Percentiles rank a stretch among this genome's conserved stretches.
Evolutionary conservation across 1,140 invertebrate species (phyloP).

Genomic region (Drosophila pallidifrons): DNA sequence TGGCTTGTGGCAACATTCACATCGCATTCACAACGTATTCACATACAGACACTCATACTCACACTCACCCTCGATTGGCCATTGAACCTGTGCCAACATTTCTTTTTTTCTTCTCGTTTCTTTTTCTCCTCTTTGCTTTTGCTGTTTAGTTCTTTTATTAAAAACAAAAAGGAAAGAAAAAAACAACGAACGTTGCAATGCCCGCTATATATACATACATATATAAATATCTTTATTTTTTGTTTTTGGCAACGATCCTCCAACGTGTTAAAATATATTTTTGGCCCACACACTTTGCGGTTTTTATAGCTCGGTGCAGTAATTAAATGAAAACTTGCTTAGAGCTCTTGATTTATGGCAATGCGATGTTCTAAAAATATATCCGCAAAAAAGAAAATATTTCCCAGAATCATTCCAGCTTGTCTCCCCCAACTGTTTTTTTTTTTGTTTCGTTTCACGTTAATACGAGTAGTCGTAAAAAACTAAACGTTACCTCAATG

Average conservation of each 20-base stretch:
- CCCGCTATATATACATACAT: conserved; percentile 1
- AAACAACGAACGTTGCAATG: conserved; percentile 5
- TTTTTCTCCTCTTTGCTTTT: conserved; percentile 29
- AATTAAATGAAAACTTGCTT: conserved; percentile 54
- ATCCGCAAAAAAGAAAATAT: neutral
- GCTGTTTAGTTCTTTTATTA: conserved; percentile 41
- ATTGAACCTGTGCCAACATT: conserved; percentile 73
- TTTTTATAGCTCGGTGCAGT: conserved; percentile 54
- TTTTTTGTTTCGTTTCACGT: no score
- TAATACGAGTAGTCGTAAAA: no score
- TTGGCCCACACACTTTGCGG: conserved; percentile 58
- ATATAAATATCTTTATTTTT: conserved; percentile 11
- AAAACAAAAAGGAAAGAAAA: conserved; percentile 9
- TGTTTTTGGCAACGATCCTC: conserved; percentile 59
- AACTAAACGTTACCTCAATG: neutral
- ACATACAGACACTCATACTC: neutral
- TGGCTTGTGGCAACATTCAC: conserved; percentile 29
- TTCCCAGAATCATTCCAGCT: conserved; percentile 2
- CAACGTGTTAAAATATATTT: conserved; percentile 66
- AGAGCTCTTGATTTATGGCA: conserved; percentile 36
- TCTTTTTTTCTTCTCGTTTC: conserved; percentile 31
- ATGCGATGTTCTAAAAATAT: conserved; percentile 22
- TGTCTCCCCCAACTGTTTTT: neutral
- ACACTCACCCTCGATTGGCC: conserved; percentile 51
- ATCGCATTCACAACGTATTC: conserved; percentile 2